Evolutionary conservation across 2,888 invertebrate species (phyloP).

Genomic region (Drosophila neonasuta): DNA sequence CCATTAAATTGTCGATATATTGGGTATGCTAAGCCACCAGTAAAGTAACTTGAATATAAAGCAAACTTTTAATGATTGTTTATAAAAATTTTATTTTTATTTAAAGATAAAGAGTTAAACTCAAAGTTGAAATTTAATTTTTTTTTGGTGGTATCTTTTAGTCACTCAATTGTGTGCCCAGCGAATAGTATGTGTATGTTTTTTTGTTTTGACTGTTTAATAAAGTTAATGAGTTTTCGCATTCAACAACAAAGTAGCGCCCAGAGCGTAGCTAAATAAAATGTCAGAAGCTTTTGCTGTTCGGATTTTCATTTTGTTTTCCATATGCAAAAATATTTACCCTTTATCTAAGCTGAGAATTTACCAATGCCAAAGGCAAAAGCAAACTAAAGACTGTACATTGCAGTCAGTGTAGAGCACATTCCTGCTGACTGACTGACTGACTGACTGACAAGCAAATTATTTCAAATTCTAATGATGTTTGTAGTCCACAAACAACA

Average conservation of each 20-base stretch:
- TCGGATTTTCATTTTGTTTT: conserved; percentile 2
- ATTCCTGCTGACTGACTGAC: neutral
- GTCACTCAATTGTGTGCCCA: no score
- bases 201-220: conserved; percentile 23
- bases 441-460: conserved; percentile 17
- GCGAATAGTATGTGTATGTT: neutral
- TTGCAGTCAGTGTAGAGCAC: neutral
- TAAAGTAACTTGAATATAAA: no score
- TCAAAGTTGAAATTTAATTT: no score
- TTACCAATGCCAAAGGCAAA: conserved; percentile 1
- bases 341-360: conserved; percentile 11
- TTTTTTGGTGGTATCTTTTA: neutral
- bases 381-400: neutral
- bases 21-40: no score
- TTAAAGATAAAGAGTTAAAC: no score
- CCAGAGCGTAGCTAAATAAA: neutral
- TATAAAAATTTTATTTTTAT: no score
- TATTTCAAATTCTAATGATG: conserved; percentile 26
- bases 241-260: conserved; percentile 5
- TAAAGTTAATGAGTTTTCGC: conserved; percentile 45
- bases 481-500: conserved; percentile 14
- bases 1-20: no score
- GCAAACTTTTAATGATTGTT: no score
- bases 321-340: conserved; percentile 4
- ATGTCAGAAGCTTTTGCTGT: conserved; percentile 5